Percentiles rank a stretch among this genome's conserved stretches.
Conservation (phyloP, 2,113 vertebrate species). For the Brachionichthys hirsutus region DNA sequence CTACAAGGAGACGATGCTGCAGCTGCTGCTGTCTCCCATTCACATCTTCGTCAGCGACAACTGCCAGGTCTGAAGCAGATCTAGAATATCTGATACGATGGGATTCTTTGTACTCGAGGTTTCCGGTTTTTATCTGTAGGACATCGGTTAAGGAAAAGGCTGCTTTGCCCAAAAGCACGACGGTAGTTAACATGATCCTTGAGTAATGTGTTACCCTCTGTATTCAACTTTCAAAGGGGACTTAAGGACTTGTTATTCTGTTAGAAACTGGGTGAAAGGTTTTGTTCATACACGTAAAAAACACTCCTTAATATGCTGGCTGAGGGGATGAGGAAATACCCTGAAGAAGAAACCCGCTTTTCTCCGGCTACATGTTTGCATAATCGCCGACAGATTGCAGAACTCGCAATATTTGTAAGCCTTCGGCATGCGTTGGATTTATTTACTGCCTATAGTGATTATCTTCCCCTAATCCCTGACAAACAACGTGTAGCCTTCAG, state of each 20-base stretch:
- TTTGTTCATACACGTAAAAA: not conserved
- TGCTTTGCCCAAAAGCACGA: not conserved
- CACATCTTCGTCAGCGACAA: slow-evolving; percentile 93
- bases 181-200: not conserved
- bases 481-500: slow-evolving; percentile 3
- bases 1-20: slow-evolving; percentile 93
- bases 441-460: slow-evolving; percentile 26
- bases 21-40: slow-evolving; percentile 91
- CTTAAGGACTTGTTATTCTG: not conserved
- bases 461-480: slow-evolving; percentile 30
- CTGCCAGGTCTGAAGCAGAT: slow-evolving; percentile 84
- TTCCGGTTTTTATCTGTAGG: not conserved
- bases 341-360: slow-evolving; percentile 7
- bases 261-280: not conserved
- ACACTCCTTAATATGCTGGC: not conserved
- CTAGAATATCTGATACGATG: too few relatives aligned
- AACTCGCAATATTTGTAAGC: slow-evolving; percentile 24
- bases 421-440: slow-evolving; percentile 10
- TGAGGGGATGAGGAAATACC: slow-evolving; percentile 14
- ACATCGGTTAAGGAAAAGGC: not conserved
- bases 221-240: not conserved
- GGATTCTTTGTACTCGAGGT: not conserved
- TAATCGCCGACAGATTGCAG: slow-evolving; percentile 31
- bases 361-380: slow-evolving; percentile 19
- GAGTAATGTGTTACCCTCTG: not conserved